Percentiles rank a stretch among this genome's conserved stretches.
phyloP scores from a whole-genome alignment of 2,797 vertebrate genomes.

The Odontamblyopus rebecca region DNA sequence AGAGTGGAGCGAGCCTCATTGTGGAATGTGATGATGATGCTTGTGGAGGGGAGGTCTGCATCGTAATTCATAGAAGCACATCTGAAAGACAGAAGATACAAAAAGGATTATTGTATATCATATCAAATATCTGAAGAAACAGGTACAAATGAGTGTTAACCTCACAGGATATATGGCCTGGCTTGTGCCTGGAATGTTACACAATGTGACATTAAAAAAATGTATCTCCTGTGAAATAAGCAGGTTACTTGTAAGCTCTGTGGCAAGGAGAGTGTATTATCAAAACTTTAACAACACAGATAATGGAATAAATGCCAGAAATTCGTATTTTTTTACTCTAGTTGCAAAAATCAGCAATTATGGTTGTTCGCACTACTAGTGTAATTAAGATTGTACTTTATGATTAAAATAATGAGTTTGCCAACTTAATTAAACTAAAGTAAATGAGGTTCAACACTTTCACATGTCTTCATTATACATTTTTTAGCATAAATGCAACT shows the following conservation, averaged over 20 bases:
- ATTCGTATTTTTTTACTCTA: background rate
- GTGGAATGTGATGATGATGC: conserved; percentile 96
- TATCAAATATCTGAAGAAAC: background rate
- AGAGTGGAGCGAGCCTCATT: conserved; percentile 96
- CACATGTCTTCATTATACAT: too few species aligned
- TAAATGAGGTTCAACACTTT: too few species aligned
- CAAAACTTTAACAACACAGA: too few species aligned
- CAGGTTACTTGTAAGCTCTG: too few species aligned
- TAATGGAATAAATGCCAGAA: too few species aligned
- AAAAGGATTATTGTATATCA: background rate
- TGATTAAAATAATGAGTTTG: too few species aligned
- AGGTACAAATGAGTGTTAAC: background rate
- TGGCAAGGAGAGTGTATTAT: too few species aligned
- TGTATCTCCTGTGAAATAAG: too few species aligned
- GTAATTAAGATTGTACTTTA: too few species aligned
- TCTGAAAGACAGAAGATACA: conserved; percentile 60
- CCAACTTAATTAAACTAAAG: too few species aligned
- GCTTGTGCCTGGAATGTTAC: background rate
- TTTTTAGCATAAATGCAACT: too few species aligned
- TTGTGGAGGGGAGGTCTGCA: conserved; percentile 86
- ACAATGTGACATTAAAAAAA: too few species aligned
- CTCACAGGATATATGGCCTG: background rate
- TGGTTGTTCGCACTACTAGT: background rate
- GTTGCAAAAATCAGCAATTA: background rate
- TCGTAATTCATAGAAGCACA: conserved; percentile 89